Percentiles rank a stretch among this genome's conserved stretches.
Evolutionary conservation across 2,113 vertebrate genomes (phyloP).

Genomic region (Crypturellus undulatus): DNA sequence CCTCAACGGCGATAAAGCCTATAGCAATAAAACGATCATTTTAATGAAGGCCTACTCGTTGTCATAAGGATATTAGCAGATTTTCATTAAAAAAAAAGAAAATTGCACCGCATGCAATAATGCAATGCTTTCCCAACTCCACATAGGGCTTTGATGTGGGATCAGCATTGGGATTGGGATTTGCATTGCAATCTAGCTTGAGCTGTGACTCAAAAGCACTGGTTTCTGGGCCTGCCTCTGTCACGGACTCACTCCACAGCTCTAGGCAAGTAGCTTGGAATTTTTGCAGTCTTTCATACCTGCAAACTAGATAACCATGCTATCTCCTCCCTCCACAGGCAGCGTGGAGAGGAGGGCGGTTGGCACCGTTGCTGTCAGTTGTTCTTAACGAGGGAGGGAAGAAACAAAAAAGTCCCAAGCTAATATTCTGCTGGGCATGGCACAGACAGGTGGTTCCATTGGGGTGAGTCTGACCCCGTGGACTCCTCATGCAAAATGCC

Average conservation of each 20-base stretch:
- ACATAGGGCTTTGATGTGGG: conserved; percentile 47
- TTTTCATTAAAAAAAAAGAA: not conserved
- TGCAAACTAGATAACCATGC: not conserved
- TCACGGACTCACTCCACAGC: not conserved
- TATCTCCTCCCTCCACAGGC: not conserved
- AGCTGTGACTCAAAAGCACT: not conserved
- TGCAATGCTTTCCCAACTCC: conserved; percentile 12
- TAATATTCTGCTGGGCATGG: rapidly evolving
- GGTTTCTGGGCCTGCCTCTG: not conserved
- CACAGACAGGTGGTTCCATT: no score
- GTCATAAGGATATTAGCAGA: not conserved
- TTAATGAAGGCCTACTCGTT: rapidly evolving
- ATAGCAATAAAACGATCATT: not conserved
- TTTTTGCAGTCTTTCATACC: not conserved
- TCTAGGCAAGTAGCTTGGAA: not conserved
- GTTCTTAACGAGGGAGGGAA: not conserved
- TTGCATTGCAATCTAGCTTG: not conserved
- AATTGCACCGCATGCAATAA: not conserved
- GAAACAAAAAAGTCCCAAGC: not conserved
- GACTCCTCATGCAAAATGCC: not conserved
- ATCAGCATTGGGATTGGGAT: not conserved
- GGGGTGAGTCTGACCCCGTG: not conserved
- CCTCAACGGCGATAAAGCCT: rapidly evolving
- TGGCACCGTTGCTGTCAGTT: not conserved
- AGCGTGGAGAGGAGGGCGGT: rapidly evolving